Conservation (phyloP, 2,113 vertebrate species). For the Megaceryle maxima region DNA sequence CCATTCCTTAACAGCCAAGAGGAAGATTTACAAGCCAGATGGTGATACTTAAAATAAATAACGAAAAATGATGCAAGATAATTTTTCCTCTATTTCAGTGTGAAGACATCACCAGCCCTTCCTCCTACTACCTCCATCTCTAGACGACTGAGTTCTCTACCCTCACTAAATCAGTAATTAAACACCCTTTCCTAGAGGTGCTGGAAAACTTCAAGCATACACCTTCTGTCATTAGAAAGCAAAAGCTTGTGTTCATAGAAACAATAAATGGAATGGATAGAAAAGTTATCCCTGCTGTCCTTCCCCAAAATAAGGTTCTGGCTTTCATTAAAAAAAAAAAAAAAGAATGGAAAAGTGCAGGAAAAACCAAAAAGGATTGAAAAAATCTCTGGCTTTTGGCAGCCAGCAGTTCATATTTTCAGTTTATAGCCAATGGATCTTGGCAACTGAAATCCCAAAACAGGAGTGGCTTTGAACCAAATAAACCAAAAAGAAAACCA, state of each 20-base stretch:
- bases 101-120: background rate
- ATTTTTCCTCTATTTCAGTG: background rate
- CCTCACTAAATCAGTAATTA: background rate
- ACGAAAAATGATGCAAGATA: background rate
- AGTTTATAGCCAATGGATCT: background rate
- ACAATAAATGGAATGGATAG: background rate
- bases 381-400: background rate
- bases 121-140: background rate
- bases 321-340: background rate
- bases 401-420: background rate
- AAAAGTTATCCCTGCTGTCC: background rate
- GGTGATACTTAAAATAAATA: slow-evolving; percentile 24
- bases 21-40: slow-evolving; percentile 52
- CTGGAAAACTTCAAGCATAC: background rate
- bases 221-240: background rate
- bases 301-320: background rate
- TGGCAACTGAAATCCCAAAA: background rate
- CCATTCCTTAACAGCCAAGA: background rate
- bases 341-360: background rate
- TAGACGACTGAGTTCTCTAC: background rate
- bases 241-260: background rate
- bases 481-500: background rate
- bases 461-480: background rate
- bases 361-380: background rate
- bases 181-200: background rate